Base-by-base conservation (phyloP, 2,113 vertebrate species). In the Nansenia antarctica region DNA sequence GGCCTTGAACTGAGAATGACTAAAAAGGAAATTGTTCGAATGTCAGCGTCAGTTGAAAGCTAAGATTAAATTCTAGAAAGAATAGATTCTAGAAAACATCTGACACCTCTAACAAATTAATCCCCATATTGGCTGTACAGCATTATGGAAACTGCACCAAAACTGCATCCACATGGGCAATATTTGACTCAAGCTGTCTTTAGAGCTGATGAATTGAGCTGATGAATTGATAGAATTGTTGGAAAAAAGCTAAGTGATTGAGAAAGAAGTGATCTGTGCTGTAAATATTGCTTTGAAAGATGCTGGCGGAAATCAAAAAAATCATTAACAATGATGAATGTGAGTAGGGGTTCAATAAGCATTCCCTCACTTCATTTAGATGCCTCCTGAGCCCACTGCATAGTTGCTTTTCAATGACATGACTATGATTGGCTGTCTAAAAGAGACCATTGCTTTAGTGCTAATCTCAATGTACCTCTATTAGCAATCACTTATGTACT, bases 281-380 rank as follows among this genome's bases (percentile, higher is more conserved):
- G n/a, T 37, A 24, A 32, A 55, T 20, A 20, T 12, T 42, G 27
- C 12, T 24, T 45, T 63, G 24, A 20, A 54, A 70, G 32, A 60
- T 32, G 39, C 39, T 18, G 37, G 30, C 18, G 5, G 32, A n/a
- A 34, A 52, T 18, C n/a, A n/a, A 34, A 37, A 70, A 34, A 4
- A 62, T 62, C 45, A 12, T 35, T 69, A 22, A 27, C 37, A 5
- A 60, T 69, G 27, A 60, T 61, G 39, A 26, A 34, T 60, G 22
- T 24, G 42, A 34, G 57, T 34, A 31, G 39, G 2, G 4, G 37
- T 20, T n/a, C 20, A 2, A 49, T 60, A 24, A 31, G 29, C 6
- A 22, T 52, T 53, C 29, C n/a, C 45, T n/a, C n/a, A 49, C 6
- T 24, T 26, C 5, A 34, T 52, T 24, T 24, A 53, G 31, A 11